A percentile compares a stretch with the other conserved stretches of the same genome.
Evolutionary conservation across 1,140 invertebrate species (phyloP).

Genomic region (Drusus annulatus): DNA sequence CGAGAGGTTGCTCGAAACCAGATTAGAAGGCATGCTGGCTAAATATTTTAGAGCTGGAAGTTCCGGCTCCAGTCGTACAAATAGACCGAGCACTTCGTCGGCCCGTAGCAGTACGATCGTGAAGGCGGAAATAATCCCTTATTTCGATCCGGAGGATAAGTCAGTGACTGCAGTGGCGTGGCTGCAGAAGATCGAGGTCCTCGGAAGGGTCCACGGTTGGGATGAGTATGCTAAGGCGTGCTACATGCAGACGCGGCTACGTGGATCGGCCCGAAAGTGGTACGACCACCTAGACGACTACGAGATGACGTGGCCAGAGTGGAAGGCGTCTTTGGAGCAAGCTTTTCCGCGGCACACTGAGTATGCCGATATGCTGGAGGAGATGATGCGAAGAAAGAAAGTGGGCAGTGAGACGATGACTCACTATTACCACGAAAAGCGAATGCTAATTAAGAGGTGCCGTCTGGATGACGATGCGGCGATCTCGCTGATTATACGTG

Average conservation of each 20-base stretch:
- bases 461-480: neutral
- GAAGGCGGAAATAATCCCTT: neutral
- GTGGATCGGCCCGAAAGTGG: conserved; percentile 3
- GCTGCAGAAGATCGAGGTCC: neutral
- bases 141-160: conserved; percentile 6
- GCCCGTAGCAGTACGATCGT: neutral
- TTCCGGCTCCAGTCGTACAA: neutral
- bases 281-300: neutral
- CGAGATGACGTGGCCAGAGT: neutral
- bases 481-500: neutral
- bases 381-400: neutral
- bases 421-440: too few species aligned
- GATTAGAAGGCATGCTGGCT: neutral
- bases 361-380: neutral
- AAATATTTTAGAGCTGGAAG: neutral
- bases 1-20: neutral
- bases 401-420: too few species aligned
- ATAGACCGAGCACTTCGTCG: neutral
- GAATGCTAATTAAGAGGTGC: neutral
- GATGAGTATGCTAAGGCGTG: neutral
- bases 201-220: neutral
- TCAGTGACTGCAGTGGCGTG: neutral
- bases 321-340: neutral
- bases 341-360: neutral
- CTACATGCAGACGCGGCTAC: conserved; percentile 7